Evolutionary conservation across 2,888 invertebrate species (phyloP), one percentile per base, ranked within the genome.

Genomic region (Ophraella communa): DNA sequence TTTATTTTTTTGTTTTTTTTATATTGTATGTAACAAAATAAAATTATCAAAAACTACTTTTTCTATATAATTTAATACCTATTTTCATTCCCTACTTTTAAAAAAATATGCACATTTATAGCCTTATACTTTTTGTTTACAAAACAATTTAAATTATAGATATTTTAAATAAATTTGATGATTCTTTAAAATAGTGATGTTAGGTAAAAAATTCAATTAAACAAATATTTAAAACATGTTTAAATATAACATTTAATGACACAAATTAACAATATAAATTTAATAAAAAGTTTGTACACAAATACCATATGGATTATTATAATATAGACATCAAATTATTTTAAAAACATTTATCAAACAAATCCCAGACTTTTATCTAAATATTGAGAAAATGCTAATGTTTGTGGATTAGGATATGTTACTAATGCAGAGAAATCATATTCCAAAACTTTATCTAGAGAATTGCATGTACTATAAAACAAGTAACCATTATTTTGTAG

Each of bases 401-500:
- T 81, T 69, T 88, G 82, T 11, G 87, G 87, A 78, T 86, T 84
- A 54, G 87, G 84, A 75, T 90, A 92, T 1, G 87, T 85, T 69
- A 83, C 84, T 17, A 94, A 80, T 49, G 83, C 77, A 35, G 76
- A 79, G 63, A 91, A 86, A 78, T 93, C 87, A 68, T 88, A 85
- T 14, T 82, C 81, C 33, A 94, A 78, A 3, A 87, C 85, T 24
- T 84, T 81, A 30, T 82, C 80, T 63, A 96, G 80, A 27, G 86
- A 87, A 60, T 85, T 81, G 77, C 92, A 89, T 2, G 87, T 91
- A 75, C 94, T 92, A 78, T 89, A 92, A 74, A 89, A 89, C 8
- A 95, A 83, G 82, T 93, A 90, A 1, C 89, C 88, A 68, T 92
- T 89, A 3, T 87, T 82, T 60, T 88, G 86, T 27, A 99, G 84